Percentiles rank a stretch among this genome's conserved stretches.
These are phyloP conservation scores for Drosophila nr. medialis DNA, from an alignment of 2,888 invertebrate genomes.

Conservation along the genomic window DNA sequence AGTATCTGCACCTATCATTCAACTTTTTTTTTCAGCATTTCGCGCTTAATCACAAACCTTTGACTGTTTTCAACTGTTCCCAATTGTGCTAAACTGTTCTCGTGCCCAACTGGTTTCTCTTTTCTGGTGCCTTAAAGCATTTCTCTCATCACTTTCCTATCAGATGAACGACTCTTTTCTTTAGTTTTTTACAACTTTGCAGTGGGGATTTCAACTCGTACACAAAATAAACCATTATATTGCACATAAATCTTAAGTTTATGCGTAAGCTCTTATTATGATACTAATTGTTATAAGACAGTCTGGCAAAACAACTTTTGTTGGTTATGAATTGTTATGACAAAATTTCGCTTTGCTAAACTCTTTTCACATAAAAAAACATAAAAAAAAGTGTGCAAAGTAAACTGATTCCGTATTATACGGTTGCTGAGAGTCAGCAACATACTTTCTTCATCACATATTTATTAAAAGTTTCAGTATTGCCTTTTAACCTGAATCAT, in stretches of 20 bases:
- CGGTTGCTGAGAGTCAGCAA: not conserved
- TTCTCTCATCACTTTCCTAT: constrained; percentile 1
- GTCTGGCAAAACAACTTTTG: not conserved
- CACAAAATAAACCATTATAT: not conserved
- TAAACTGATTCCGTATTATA: not conserved
- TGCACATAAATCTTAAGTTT: not conserved
- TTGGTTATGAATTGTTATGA: not conserved
- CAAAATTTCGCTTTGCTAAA: not conserved
- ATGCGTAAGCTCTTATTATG: not conserved
- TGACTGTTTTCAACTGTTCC: constrained; percentile 5
- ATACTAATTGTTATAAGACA: not conserved
- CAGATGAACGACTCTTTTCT: constrained; percentile 14
- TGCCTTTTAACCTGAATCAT: not conserved
- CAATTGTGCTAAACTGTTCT: constrained; percentile 15
- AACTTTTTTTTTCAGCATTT: not conserved
- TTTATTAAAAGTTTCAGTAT: not conserved
- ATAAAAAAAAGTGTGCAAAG: not conserved
- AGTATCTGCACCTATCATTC: not conserved
- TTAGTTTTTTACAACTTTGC: not conserved
- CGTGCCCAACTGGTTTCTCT: constrained; percentile 20
- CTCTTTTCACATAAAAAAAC: not conserved
- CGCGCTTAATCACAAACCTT: not conserved
- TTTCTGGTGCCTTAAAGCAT: not conserved
- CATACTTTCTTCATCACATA: too few species aligned
- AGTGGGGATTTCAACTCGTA: not conserved